phyloP scores from a whole-genome alignment of 1,140 invertebrate species.

The Carposina sasakii region DNA sequence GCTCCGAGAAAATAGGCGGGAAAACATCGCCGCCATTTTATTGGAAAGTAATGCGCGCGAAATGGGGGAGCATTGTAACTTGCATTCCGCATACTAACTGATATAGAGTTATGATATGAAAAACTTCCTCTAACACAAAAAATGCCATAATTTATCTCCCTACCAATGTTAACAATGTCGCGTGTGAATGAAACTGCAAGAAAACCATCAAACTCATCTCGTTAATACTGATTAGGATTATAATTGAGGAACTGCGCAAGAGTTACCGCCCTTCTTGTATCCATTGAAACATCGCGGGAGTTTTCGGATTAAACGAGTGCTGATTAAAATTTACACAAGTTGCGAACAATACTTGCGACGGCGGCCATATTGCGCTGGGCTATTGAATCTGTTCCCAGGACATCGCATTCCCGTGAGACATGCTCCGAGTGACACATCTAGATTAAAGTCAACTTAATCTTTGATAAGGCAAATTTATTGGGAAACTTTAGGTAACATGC shows the following conservation, averaged over 20 bases:
- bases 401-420: constrained; percentile 4
- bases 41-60: constrained; percentile 47
- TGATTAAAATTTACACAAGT: constrained; percentile 4
- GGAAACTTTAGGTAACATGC: too few species aligned
- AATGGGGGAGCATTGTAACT: constrained; percentile 15
- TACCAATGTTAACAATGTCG: neutral
- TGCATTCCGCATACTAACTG: constrained; percentile 7
- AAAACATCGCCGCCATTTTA: constrained; percentile 26
- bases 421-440: too few species aligned
- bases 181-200: neutral
- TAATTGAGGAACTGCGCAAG: neutral
- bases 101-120: constrained; percentile 1
- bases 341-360: constrained; percentile 5
- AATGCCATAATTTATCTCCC: neutral
- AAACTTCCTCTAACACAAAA: neutral
- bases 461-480: too few species aligned
- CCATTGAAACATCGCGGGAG: constrained; percentile 1
- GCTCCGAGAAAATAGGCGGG: constrained; percentile 33
- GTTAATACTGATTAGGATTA: neutral
- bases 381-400: constrained; percentile 4
- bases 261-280: neutral
- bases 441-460: too few species aligned
- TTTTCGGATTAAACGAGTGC: neutral
- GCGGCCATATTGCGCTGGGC: constrained; percentile 1
- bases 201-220: neutral